phyloP scores from a whole-genome alignment of 1,140 invertebrate genomes.

The Drosophila serrata region DNA sequence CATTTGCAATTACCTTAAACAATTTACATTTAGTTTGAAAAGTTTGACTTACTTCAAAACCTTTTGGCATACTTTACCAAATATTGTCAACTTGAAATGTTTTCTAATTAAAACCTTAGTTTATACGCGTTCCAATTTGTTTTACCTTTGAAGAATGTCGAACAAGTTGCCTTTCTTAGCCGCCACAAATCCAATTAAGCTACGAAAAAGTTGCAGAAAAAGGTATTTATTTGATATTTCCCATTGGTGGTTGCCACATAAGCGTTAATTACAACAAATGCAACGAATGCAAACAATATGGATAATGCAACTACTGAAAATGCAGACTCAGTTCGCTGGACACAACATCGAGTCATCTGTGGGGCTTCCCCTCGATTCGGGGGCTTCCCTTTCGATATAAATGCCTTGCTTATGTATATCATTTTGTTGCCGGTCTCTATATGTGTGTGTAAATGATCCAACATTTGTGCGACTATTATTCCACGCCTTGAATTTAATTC shows the following conservation, averaged over 20 bases:
- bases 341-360: constrained; percentile 47
- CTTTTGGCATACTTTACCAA: no score
- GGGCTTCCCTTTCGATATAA: constrained; percentile 45
- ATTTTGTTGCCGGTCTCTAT: constrained; percentile 36
- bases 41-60: no score
- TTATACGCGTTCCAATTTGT: not conserved
- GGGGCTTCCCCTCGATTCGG: constrained; percentile 52
- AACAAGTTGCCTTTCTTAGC: constrained; percentile 1
- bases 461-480: constrained; percentile 72
- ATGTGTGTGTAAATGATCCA: constrained; percentile 23
- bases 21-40: no score
- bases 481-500: constrained; percentile 77
- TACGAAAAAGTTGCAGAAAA: constrained; percentile 30
- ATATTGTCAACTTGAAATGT: no score
- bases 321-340: constrained; percentile 43
- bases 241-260: constrained; percentile 25
- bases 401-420: constrained; percentile 61
- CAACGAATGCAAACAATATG: constrained; percentile 68
- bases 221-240: constrained; percentile 61
- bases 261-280: constrained; percentile 40
- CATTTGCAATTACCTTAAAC: no score
- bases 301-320: constrained; percentile 69
- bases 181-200: constrained; percentile 64
- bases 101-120: no score
- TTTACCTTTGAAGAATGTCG: not conserved